Conservation (phyloP, 2,888 invertebrate species). For the Xestia rhomboidea region DNA sequence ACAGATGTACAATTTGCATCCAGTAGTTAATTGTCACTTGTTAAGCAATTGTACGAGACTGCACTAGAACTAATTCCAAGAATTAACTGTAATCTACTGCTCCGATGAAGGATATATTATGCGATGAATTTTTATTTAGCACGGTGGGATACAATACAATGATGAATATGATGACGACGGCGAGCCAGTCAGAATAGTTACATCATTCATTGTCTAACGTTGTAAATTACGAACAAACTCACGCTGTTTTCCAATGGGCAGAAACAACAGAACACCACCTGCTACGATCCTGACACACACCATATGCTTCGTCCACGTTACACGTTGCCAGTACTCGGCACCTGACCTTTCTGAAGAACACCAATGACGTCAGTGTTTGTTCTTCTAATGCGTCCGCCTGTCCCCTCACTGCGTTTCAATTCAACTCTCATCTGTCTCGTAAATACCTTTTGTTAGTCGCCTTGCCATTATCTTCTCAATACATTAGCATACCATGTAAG, state of each 20-base stretch:
- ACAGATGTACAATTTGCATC: slow-evolving; percentile 63
- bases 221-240: not conserved
- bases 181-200: not conserved
- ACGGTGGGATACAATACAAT: not conserved
- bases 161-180: no score
- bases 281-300: not conserved
- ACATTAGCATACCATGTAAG: not conserved
- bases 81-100: slow-evolving; percentile 48
- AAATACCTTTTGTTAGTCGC: not conserved
- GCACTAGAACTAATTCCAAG: slow-evolving; percentile 42
- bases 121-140: slow-evolving; percentile 23
- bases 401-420: not conserved
- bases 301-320: not conserved
- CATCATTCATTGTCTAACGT: not conserved
- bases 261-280: not conserved
- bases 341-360: not conserved
- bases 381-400: not conserved
- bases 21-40: slow-evolving; percentile 61
- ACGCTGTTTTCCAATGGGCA: not conserved
- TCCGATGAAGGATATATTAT: slow-evolving; percentile 14
- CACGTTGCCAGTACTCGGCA: not conserved
- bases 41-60: slow-evolving; percentile 54
- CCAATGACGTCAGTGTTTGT: not conserved
- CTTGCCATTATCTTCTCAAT: not conserved
- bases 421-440: not conserved